Evolutionary conservation across 2,113 vertebrate species (phyloP).

Genomic region (Cyprinodon tularosa): DNA sequence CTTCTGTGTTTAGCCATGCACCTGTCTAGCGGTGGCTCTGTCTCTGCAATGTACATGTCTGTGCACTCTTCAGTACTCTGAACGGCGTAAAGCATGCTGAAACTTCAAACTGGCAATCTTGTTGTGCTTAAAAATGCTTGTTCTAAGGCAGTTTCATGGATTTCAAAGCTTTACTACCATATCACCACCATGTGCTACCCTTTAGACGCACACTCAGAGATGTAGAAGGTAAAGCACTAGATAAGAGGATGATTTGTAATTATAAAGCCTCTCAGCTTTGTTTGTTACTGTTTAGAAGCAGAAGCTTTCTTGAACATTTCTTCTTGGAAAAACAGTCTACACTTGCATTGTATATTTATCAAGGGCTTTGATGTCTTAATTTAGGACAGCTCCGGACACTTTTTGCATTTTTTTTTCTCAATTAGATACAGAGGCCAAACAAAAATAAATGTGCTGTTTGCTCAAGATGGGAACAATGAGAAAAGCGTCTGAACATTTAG

Average conservation of each 20-base stretch:
- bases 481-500: constrained; percentile 66
- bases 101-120: too few relatives aligned
- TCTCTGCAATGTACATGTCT: too few relatives aligned
- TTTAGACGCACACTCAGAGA: not conserved
- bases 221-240: too few relatives aligned
- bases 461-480: constrained; percentile 80
- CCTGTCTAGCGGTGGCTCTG: too few relatives aligned
- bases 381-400: constrained; percentile 64
- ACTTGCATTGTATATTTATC: constrained; percentile 60
- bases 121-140: not conserved
- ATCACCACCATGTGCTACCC: not conserved
- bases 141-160: too few relatives aligned
- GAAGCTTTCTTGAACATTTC: constrained; percentile 21
- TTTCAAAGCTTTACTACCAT: too few relatives aligned
- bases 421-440: constrained; percentile 70
- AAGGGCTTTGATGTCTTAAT: constrained; percentile 73
- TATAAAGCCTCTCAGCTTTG: not conserved
- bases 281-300: not conserved
- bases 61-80: too few relatives aligned
- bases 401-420: constrained; percentile 48
- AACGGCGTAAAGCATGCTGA: too few relatives aligned
- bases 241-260: not conserved
- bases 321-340: constrained; percentile 13
- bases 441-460: constrained; percentile 74
- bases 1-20: too few relatives aligned